A percentile compares a stretch with the other conserved stretches of the same genome.
These are phyloP conservation scores for Meganola albula DNA, from an alignment of 2,888 invertebrate genomes.

Conservation along the genomic window DNA sequence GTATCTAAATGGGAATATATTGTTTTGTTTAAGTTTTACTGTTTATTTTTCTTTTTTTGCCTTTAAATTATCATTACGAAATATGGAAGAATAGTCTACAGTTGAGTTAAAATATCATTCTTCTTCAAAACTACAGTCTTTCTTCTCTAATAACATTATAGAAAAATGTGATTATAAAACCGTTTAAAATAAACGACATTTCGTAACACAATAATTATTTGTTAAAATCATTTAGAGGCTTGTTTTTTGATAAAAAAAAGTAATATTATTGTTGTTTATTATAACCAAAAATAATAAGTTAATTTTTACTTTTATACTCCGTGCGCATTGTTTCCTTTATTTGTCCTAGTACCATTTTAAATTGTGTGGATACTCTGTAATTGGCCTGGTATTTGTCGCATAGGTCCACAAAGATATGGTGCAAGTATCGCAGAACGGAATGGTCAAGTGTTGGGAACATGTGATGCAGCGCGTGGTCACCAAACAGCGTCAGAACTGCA, in stretches of 20 bases:
- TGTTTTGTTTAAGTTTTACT: too few species aligned
- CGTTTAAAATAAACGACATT: neutral
- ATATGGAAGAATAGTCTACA: too few species aligned
- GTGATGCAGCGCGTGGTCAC: slow-evolving; percentile 86
- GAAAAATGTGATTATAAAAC: too few species aligned
- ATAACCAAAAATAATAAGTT: too few species aligned
- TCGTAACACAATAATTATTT: neutral
- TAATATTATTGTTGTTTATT: too few species aligned
- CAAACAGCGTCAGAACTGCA: slow-evolving; percentile 82
- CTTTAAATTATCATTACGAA: too few species aligned
- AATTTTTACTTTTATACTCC: slow-evolving; percentile 29
- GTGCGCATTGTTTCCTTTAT: slow-evolving; percentile 31
- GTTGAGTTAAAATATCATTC: too few species aligned
- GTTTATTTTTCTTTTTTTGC: too few species aligned
- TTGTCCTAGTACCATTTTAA: slow-evolving; percentile 81
- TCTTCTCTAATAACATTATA: too few species aligned
- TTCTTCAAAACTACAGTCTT: too few species aligned
- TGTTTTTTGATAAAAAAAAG: too few species aligned
- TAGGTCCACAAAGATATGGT: slow-evolving; percentile 61
- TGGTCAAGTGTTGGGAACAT: slow-evolving; percentile 88
- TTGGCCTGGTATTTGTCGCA: slow-evolving; percentile 73
- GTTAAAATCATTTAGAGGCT: neutral
- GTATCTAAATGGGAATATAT: too few species aligned
- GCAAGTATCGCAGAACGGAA: slow-evolving; percentile 79
- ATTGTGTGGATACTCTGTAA: slow-evolving; percentile 59